Conservation (phyloP, 2,888 invertebrate species). For the Amiota minor region DNA sequence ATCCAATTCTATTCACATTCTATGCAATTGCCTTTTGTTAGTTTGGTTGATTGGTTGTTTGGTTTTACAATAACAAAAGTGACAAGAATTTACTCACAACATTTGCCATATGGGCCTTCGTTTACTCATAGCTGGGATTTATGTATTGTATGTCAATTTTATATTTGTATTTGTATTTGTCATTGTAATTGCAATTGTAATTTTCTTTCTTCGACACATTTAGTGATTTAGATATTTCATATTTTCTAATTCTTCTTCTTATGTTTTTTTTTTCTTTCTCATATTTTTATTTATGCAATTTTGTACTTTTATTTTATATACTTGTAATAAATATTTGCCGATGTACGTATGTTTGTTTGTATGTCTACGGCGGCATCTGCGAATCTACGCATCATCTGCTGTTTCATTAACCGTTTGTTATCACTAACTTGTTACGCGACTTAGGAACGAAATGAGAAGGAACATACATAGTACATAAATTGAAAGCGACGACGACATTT, state of each 20-base stretch:
- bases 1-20: constrained; percentile 37
- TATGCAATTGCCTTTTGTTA: constrained; percentile 64
- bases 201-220: constrained; percentile 34
- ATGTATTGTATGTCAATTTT: too few relatives aligned
- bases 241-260: not conserved
- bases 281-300: constrained; percentile 47
- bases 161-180: constrained; percentile 14
- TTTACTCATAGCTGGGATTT: constrained; percentile 29
- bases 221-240: not conserved
- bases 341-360: constrained; percentile 31
- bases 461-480: constrained; percentile 68
- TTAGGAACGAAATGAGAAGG: constrained; percentile 64
- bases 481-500: constrained; percentile 40
- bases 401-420: constrained; percentile 53
- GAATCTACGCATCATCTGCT: constrained; percentile 23
- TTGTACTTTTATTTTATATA: constrained; percentile 34
- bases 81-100: constrained; percentile 58
- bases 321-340: constrained; percentile 3
- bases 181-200: constrained; percentile 37
- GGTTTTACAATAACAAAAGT: too few relatives aligned
- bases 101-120: constrained; percentile 50
- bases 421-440: constrained; percentile 58
- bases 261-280: constrained; percentile 26
- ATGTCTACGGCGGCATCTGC: not conserved
- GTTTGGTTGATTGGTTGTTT: constrained; percentile 28